phyloP scores from a whole-genome alignment of 2,797 vertebrate species.

The Enteromius radiatus region DNA sequence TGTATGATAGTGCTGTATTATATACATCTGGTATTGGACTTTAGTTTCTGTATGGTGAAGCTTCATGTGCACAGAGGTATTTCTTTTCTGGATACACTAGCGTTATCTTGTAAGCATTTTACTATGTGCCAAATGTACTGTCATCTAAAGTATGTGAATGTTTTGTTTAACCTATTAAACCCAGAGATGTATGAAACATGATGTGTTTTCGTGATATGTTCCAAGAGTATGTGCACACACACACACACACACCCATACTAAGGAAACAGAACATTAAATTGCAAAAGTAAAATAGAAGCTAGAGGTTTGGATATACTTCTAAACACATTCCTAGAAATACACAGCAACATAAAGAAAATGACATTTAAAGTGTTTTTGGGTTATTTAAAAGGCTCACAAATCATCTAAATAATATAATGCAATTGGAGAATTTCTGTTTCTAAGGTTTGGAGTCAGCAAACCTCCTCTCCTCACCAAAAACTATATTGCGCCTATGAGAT shows the following conservation, averaged over 20 bases:
- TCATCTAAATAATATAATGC: background rate
- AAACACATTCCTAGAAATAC: too few species aligned
- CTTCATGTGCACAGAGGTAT: conserved; percentile 88
- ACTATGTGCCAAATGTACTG: conserved; percentile 99
- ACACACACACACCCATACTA: background rate
- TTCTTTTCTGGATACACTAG: conserved; percentile 84
- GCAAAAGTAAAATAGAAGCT: background rate
- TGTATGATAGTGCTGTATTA: conserved; percentile 68
- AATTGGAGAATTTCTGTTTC: background rate
- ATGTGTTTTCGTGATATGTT: background rate
- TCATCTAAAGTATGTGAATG: conserved; percentile 96
- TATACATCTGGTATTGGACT: conserved; percentile 72
- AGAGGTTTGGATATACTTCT: background rate
- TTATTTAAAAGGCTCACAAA: background rate
- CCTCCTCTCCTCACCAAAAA: background rate
- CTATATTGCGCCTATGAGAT: background rate
- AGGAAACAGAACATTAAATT: conserved; percentile 5
- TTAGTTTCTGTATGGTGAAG: conserved; percentile 87
- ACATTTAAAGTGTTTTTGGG: background rate
- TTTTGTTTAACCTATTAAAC: conserved; percentile 95
- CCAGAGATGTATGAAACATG: conserved; percentile 67
- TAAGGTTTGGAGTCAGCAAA: background rate
- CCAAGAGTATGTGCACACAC: background rate
- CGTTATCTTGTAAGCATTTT: conserved; percentile 96
- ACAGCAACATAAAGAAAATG: background rate